Evolutionary conservation across 2,888 invertebrate genomes (phyloP).

Genomic region (Trilocha varians): DNA sequence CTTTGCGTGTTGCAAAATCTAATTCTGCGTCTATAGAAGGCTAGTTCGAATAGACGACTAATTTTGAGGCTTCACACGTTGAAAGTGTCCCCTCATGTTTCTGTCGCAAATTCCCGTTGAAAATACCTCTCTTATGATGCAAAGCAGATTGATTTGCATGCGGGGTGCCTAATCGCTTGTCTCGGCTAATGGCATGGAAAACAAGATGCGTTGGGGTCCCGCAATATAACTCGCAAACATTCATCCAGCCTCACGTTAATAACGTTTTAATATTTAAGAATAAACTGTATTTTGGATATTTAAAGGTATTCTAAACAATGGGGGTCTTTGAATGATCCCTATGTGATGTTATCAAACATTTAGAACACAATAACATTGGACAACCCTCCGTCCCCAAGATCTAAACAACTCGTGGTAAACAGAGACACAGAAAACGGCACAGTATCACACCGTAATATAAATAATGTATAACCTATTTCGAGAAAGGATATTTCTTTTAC

Average conservation of each 20-base stretch:
- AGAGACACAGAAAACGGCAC: conserved; percentile 25
- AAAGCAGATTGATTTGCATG: not conserved
- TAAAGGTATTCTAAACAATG: not conserved
- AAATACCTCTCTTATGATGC: not conserved
- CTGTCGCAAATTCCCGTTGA: not conserved
- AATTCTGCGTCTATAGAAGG: no score
- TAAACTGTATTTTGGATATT: no score
- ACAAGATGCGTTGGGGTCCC: not conserved
- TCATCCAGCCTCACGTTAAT: no score
- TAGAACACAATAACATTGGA: conserved; percentile 4
- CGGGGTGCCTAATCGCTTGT: not conserved
- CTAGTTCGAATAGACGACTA: no score
- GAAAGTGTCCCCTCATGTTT: not conserved
- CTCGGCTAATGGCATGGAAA: not conserved
- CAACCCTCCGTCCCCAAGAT: conserved; percentile 22
- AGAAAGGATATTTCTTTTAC: conserved; percentile 25
- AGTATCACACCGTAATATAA: conserved; percentile 28
- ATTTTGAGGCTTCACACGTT: no score
- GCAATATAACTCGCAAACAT: no score
- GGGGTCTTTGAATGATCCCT: not conserved
- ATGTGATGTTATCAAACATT: not conserved
- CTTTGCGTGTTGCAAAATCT: no score
- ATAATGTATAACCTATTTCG: conserved; percentile 28
- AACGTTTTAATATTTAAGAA: no score
- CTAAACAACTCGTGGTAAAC: conserved; percentile 31